Conservation (phyloP, 2,888 invertebrate genomes). For the Pinctada fucata region DNA sequence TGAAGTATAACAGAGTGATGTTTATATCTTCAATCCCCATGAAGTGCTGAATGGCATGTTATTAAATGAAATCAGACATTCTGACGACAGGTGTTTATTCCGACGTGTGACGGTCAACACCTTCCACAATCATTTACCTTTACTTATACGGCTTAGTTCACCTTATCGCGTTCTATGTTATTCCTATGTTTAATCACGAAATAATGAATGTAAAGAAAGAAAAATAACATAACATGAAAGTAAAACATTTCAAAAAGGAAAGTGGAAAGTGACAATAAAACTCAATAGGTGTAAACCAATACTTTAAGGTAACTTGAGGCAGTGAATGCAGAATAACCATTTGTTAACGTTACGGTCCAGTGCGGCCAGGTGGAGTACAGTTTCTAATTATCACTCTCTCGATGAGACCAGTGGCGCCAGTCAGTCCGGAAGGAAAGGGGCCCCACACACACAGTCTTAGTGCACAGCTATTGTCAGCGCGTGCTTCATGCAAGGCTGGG, state of each 20-base stretch:
- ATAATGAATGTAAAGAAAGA: constrained; percentile 19
- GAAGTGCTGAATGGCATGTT: constrained; percentile 35
- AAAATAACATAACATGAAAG: constrained; percentile 1
- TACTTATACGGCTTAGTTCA: constrained; percentile 21
- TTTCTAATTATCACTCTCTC: constrained; percentile 44
- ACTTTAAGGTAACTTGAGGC: constrained; percentile 33
- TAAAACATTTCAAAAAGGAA: constrained; percentile 3
- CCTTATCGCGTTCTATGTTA: constrained; percentile 21
- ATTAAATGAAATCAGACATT: constrained; percentile 43
- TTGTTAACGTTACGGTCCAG: constrained; percentile 39
- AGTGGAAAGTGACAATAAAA: constrained; percentile 28
- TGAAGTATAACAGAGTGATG: constrained; percentile 35
- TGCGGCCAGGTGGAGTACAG: constrained; percentile 37
- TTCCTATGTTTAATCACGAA: constrained; percentile 28
- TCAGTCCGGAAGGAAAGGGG: constrained; percentile 35
- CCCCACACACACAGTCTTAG: constrained; percentile 31
- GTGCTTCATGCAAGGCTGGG: constrained; percentile 39
- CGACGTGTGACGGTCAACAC: constrained; percentile 38
- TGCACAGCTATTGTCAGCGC: constrained; percentile 38
- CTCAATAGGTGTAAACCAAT: constrained; percentile 17
- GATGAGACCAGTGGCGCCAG: constrained; percentile 43
- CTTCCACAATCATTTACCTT: constrained; percentile 32
- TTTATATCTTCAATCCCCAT: constrained; percentile 38
- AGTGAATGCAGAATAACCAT: constrained; percentile 23
- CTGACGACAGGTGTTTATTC: constrained; percentile 46